A percentile compares a stretch with the other conserved stretches of the same genome.
phyloP scores from a whole-genome alignment of 2,888 invertebrate genomes.

The Drosophila birchii region DNA sequence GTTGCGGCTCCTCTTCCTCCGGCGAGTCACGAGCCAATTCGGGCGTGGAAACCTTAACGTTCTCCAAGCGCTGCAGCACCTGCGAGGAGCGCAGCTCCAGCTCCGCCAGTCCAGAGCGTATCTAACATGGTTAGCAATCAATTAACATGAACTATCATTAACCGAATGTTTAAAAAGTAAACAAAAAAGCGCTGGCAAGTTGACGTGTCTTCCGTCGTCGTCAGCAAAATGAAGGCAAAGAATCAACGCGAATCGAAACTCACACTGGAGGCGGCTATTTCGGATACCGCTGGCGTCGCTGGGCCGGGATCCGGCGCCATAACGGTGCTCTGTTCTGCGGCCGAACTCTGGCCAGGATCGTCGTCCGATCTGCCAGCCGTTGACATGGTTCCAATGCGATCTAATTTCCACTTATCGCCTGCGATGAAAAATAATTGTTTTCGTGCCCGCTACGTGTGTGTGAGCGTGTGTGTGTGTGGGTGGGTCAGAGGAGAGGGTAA shows the following conservation, averaged over 20 bases:
- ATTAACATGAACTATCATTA: slow-evolving; percentile 4
- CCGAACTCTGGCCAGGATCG: slow-evolving; percentile 44
- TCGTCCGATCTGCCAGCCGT: slow-evolving; percentile 69
- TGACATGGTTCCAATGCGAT: slow-evolving; percentile 55
- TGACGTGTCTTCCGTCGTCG: slow-evolving; percentile 63
- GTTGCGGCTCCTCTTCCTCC: slow-evolving; percentile 20
- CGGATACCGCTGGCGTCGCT: slow-evolving; percentile 78
- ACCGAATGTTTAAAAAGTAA: slow-evolving; percentile 4
- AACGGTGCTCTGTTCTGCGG: slow-evolving; percentile 16
- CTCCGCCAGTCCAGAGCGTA: slow-evolving; percentile 88
- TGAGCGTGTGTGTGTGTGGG: slow-evolving; percentile 11
- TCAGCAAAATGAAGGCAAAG: slow-evolving; percentile 56
- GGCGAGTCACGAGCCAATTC: slow-evolving; percentile 4
- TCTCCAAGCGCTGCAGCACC: slow-evolving; percentile 89
- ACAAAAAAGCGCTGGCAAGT: slow-evolving; percentile 26
- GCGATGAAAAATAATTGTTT: slow-evolving; percentile 40
- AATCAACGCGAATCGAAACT: slow-evolving; percentile 44
- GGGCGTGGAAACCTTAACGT: slow-evolving; percentile 83
- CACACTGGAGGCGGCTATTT: slow-evolving; percentile 84
- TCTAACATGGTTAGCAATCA: slow-evolving; percentile 81
- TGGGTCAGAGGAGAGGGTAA: slow-evolving; percentile 13
- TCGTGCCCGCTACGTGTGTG: slow-evolving; percentile 26
- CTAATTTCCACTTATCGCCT: slow-evolving; percentile 27
- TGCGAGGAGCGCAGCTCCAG: slow-evolving; percentile 90
- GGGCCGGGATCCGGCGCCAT: slow-evolving; percentile 34